phyloP scores from a whole-genome alignment of 92 coral and sea anemone species.

The Micromussa lordhowensis region DNA sequence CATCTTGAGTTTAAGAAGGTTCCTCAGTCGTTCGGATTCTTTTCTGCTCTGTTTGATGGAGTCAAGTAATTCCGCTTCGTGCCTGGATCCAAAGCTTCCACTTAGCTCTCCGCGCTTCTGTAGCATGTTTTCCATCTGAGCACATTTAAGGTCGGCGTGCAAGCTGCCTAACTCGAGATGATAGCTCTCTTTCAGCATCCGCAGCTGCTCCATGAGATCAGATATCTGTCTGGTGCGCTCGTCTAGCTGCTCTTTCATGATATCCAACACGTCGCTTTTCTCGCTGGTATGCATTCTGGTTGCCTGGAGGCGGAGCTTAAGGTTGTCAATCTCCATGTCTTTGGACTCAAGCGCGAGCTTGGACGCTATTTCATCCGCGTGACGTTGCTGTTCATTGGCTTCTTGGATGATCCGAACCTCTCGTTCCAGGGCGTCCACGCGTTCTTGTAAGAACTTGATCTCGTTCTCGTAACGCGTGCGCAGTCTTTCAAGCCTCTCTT shows the following conservation, averaged over 20 bases:
- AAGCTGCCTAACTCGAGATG: conserved; percentile 83
- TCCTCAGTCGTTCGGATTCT: conserved; percentile 84
- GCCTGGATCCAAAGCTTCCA: conserved; percentile 16
- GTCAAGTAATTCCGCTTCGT: conserved; percentile 68
- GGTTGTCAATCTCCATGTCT: conserved; percentile 89
- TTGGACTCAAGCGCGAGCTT: conserved; percentile 80
- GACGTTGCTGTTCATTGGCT: conserved; percentile 85
- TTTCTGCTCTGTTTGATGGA: conserved; percentile 78
- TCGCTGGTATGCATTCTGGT: conserved; percentile 75
- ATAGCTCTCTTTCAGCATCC: conserved; percentile 81
- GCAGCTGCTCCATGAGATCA: conserved; percentile 80
- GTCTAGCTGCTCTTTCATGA: conserved; percentile 80
- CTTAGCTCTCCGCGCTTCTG: conserved; percentile 46
- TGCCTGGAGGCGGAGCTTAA: conserved; percentile 81
- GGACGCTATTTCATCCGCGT: conserved; percentile 83
- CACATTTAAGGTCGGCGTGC: conserved; percentile 85
- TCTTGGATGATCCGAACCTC: conserved; percentile 79
- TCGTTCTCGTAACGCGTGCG: conserved; percentile 92
- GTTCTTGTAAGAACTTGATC: conserved; percentile 74
- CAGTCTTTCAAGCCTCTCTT: conserved; percentile 72
- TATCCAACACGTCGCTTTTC: conserved; percentile 71
- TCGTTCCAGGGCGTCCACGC: conserved; percentile 77
- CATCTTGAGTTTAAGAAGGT: conserved; percentile 76
- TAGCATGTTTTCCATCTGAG: conserved; percentile 86
- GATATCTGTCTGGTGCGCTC: conserved; percentile 76